A percentile compares a stretch with the other conserved stretches of the same genome.
These are phyloP conservation scores for Chionomys nivalis DNA, from an alignment of 2,113 vertebrate genomes.

Conservation along the genomic window DNA sequence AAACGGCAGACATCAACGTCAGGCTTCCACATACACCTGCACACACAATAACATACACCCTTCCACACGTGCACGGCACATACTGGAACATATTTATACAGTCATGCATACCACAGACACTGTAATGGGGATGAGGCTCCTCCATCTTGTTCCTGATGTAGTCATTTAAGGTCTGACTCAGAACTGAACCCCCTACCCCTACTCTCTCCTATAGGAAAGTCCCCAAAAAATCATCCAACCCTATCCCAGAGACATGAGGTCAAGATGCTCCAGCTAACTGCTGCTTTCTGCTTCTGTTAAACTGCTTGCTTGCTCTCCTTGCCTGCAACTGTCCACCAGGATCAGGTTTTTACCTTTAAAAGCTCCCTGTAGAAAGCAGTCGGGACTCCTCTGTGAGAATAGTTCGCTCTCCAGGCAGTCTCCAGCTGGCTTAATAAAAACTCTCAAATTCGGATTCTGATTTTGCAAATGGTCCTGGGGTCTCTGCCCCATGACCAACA, in stretches of 20 bases:
- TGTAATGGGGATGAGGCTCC: not conserved
- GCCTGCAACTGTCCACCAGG: not conserved
- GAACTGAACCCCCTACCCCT: not conserved
- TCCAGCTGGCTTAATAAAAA: not conserved
- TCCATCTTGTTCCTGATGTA: not conserved
- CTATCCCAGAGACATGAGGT: not conserved
- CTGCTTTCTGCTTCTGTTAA: not conserved
- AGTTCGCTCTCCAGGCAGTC: not conserved
- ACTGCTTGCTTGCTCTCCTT: not conserved
- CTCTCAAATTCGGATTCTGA: not conserved
- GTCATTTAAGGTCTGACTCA: not conserved
- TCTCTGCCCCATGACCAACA: not conserved
- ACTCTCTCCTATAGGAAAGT: not conserved
- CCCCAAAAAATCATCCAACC: not conserved
- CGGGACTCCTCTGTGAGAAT: not conserved
- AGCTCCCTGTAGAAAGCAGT: not conserved
- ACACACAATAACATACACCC: not conserved
- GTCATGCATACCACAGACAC: not conserved
- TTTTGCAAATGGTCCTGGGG: not conserved
- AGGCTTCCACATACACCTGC: not conserved
- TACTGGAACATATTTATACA: not conserved
- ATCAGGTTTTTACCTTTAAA: not conserved
- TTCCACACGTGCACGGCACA: not conserved
- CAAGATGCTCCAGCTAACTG: not conserved
- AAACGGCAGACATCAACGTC: not conserved